A percentile compares a stretch with the other conserved stretches of the same genome.
Evolutionary conservation across 2,113 vertebrate species (phyloP).

Genomic region (Promerops cafer): DNA sequence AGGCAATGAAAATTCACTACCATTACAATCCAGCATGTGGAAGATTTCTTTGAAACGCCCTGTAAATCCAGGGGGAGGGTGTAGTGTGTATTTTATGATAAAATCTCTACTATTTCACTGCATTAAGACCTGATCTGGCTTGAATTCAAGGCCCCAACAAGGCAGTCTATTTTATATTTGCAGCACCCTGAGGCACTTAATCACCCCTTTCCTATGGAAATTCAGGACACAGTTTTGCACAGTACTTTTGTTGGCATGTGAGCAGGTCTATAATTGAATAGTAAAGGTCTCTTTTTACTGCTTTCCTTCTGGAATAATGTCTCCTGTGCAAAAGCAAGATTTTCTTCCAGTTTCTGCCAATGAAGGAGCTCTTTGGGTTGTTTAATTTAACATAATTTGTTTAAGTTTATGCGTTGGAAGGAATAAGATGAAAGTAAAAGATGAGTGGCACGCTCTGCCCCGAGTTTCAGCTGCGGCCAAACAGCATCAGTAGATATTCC

Average conservation of each 20-base stretch:
- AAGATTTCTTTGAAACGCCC: neutral
- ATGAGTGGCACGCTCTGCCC: neutral
- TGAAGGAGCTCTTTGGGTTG: neutral
- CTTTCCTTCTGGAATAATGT: neutral
- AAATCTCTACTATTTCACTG: neutral
- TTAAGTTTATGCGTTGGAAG: neutral
- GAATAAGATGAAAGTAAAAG: slow-evolving; percentile 5
- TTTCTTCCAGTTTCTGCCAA: neutral
- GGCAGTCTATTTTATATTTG: neutral
- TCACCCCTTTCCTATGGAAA: neutral
- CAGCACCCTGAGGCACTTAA: neutral
- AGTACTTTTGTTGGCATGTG: neutral
- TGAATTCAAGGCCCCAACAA: neutral
- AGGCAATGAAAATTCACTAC: neutral
- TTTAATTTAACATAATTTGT: slow-evolving; percentile 4
- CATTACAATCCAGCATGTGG: neutral
- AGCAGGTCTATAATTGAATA: neutral
- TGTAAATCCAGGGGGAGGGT: neutral
- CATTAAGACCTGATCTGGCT: neutral
- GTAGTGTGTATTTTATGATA: neutral
- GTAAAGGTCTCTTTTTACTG: neutral
- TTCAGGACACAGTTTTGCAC: neutral
- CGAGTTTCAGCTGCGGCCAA: neutral
- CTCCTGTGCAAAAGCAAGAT: neutral
- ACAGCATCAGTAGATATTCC: neutral